Percentiles rank a stretch among this genome's conserved stretches.
phyloP scores from a whole-genome alignment of 2,797 vertebrate species.

The Euphonia xanthogaster region DNA sequence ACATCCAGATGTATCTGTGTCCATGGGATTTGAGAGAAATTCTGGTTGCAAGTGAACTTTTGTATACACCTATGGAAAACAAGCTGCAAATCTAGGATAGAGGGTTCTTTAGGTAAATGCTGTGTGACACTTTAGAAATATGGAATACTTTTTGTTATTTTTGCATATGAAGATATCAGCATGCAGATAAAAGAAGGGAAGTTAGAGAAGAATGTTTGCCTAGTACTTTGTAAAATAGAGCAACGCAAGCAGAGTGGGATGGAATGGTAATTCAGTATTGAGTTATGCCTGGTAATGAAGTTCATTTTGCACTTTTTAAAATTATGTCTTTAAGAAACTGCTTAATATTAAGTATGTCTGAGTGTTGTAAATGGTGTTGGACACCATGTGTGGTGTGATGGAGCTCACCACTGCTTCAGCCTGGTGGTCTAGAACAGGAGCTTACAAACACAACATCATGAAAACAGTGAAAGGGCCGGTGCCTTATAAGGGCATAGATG shows the following conservation, averaged over 20 bases:
- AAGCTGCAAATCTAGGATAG: not conserved
- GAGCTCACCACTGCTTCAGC: not conserved
- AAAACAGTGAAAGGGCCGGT: not conserved
- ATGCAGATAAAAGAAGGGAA: not conserved
- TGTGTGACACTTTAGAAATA: not conserved
- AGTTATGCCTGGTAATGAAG: not conserved
- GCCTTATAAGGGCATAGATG: not conserved
- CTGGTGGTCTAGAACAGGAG: not conserved
- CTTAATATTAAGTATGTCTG: not conserved
- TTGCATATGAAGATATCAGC: not conserved
- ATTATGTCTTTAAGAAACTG: not conserved
- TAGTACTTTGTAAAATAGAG: not conserved
- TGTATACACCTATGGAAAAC: rapidly evolving
- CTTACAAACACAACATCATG: not conserved
- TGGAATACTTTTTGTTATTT: not conserved
- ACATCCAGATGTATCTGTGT: not conserved
- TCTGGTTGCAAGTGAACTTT: not conserved
- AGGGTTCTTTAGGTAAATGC: not conserved
- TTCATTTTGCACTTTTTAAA: not conserved
- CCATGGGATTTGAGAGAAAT: not conserved
- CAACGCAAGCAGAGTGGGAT: rapidly evolving
- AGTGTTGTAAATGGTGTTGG: not conserved
- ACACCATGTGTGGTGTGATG: rapidly evolving
- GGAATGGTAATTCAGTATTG: not conserved
- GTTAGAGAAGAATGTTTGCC: not conserved